Base-by-base conservation (phyloP, 37 sponge, comb jelly and placozoan species). In the Aplysina aerophoba region DNA sequence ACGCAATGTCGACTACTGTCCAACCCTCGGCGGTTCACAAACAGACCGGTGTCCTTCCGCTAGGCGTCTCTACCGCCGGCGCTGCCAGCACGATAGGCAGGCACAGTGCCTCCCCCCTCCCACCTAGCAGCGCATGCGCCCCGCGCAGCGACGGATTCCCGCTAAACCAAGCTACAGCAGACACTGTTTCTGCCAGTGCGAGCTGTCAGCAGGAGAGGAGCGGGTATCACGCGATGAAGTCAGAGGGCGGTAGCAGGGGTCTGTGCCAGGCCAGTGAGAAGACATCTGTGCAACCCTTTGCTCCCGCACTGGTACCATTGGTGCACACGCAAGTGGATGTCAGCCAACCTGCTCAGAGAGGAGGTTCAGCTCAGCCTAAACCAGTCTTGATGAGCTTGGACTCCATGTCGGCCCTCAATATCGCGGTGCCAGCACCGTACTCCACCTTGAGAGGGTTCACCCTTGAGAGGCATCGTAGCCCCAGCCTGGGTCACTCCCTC, bases 401-500 rank as follows among this genome's bases (percentile, higher is more conserved):
- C n/a, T 75, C 78, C 2, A 6, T 75, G 24, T 30, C 78, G 15
- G 44, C 78, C 14, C 78, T 75, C n/a, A 69, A 69, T 35, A 69
- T 69, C 33, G 71, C 71, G 1, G 1, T 65, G 22, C 74, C 78
- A 21, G 50, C 78, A 14, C 78, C 78, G 1, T 40, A 40, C 25
- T 39, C 78, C 24, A 44, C 78, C 54, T 53, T 75, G 50, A 75
- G 53, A 75, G 78, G 78, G 13, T 15, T 75, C 16, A 39, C 35
- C 20, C 53, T 75, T 37, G 17, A 40, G n/a, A 4, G 28, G 28
- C 41, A 40, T 24, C 78, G 78, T 15, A 40, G 53, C 25, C 78
- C 93, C 0, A 89, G 90, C 36, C 63, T 93, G 17, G 86, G 84
- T 71, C 89, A 87, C 66, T 92, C 93, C 2, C 75, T 89, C 16